Evolutionary conservation across 2,888 invertebrate species (phyloP), one percentile per base, ranked within the genome.

Genomic region (Celastrina argiolus): DNA sequence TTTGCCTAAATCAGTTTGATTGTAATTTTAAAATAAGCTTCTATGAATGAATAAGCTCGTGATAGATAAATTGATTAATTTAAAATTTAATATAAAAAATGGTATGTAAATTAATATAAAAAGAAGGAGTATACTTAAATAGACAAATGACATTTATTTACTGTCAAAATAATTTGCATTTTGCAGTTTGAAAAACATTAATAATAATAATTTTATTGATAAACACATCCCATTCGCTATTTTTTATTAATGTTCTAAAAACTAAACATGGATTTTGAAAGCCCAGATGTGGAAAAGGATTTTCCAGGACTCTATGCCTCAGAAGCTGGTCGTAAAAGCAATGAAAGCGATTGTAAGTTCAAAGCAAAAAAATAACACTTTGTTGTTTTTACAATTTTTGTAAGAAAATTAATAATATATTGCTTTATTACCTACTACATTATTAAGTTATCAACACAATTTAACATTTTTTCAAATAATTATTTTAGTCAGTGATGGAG

Each of bases 271-370:
- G 95, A 96, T 92, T 96, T 95, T 84, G 96, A 96, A 85, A 97
- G 96, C 84, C 97, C 97, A 31, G 97, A 97, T 80, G 96, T 96
- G 42, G 97, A 97, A 85, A 96, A 96, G 83, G 97, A 97, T 81
- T 97, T 97, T 84, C 97, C 97, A 28, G 97, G 97, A 59, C 86
- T 97, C 65, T 97, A 97, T 80, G 96, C 96, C 42, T 95, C 96
- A 2, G 96, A 97, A 86, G 92, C 94, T 64, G 94, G 94, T 42
- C 94, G 94, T 78, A 94, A 93, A 83, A 94, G 93, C 79, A 96
- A 96, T 78, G 96, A 97, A 84, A 96, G 96, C 81, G 96, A 96
- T 81, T 96, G 96, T 96, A 93, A 93, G 94, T 92, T 12, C 12
- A 4, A 10, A 26, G 22, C 22, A 12, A 51, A 51, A 51, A 26